A percentile compares a stretch with the other conserved stretches of the same genome.
Evolutionary conservation across 2,797 vertebrate genomes (phyloP).

Genomic region (Gymnothorax reevesii): DNA sequence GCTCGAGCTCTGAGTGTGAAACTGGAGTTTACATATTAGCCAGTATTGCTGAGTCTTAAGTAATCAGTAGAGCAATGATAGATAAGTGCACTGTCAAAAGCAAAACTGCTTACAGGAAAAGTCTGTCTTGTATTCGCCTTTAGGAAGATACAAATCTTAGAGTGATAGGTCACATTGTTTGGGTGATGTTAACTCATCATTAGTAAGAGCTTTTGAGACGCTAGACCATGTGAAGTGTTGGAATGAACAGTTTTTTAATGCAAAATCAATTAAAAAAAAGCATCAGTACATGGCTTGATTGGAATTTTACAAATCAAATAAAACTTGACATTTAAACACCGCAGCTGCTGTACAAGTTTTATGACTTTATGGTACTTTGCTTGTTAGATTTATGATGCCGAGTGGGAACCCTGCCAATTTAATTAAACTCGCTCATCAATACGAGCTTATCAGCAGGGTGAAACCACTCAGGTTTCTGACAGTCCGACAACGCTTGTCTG

Average conservation of each 20-base stretch:
- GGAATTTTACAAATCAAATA: neutral
- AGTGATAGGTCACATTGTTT: neutral
- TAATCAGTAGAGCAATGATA: neutral
- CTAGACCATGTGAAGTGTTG: neutral
- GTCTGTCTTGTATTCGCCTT: no score
- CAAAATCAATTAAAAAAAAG: neutral
- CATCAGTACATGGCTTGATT: neutral
- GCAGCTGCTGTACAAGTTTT: neutral
- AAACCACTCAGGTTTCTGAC: neutral
- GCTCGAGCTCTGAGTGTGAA: neutral
- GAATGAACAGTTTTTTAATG: neutral
- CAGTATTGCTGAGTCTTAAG: no score
- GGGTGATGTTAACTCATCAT: neutral
- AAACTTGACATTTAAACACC: neutral
- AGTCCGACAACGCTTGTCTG: neutral
- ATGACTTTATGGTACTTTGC: neutral
- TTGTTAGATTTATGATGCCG: slow-evolving; percentile 1
- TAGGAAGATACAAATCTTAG: no score
- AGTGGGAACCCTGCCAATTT: neutral
- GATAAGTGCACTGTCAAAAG: neutral
- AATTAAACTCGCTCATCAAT: neutral
- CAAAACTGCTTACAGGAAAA: neutral
- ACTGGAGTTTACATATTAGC: neutral
- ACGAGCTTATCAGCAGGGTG: neutral
- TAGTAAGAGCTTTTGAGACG: neutral